These are phyloP conservation scores for Onthophagus sagittarius DNA, from an alignment of 2,888 invertebrate genomes.

Conservation along the genomic window DNA sequence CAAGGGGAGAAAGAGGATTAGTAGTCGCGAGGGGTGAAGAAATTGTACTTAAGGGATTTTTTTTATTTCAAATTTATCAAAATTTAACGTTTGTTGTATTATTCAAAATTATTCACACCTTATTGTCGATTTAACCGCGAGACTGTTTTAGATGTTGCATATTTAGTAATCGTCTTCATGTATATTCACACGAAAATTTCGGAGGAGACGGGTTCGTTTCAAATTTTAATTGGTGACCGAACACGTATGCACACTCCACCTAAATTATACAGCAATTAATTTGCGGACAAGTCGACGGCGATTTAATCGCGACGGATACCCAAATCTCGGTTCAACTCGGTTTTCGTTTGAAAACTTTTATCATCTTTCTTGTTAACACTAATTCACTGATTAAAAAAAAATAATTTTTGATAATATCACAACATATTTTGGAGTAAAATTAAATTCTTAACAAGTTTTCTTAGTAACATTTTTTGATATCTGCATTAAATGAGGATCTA, in stretches of 20 bases:
- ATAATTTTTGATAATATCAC: no score
- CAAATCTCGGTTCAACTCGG: not conserved
- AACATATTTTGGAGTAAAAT: no score
- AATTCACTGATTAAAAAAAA: no score
- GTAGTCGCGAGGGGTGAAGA: not conserved
- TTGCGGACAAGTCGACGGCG: not conserved
- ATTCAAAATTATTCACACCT: not conserved
- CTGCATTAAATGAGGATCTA: no score
- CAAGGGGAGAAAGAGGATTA: not conserved
- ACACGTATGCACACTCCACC: slow-evolving; percentile 11
- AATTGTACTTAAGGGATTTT: not conserved
- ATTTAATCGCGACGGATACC: not conserved
- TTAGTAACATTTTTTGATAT: no score
- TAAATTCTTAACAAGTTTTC: no score
- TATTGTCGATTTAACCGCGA: not conserved
- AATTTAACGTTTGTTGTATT: not conserved
- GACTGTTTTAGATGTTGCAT: not conserved
- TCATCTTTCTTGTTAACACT: not conserved
- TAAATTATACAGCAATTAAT: slow-evolving; percentile 12
- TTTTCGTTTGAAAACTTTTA: not conserved
- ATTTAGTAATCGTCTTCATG: not conserved
- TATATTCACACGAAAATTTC: not conserved
- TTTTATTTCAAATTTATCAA: not conserved
- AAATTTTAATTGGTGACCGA: not conserved
- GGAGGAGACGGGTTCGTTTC: not conserved